These are phyloP conservation scores for Halotydeus destructor DNA, from an alignment of 1,140 invertebrate genomes.

Conservation along the genomic window DNA sequence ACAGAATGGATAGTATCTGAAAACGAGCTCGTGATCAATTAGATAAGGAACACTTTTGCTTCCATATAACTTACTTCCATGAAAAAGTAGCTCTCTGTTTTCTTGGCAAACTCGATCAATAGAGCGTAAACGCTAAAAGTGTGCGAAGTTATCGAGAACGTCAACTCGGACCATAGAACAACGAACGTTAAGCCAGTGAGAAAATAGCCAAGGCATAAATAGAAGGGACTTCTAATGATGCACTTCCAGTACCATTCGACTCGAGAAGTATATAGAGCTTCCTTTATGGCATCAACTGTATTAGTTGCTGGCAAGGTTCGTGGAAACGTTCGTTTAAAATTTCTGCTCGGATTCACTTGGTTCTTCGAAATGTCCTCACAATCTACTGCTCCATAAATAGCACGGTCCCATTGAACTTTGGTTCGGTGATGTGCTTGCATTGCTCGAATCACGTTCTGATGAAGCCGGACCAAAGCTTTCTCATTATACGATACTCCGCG, in stretches of 20 bases:
- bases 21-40: too few species aligned
- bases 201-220: slow-evolving; percentile 45
- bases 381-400: slow-evolving; percentile 45
- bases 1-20: slow-evolving; percentile 58
- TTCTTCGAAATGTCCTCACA: slow-evolving; percentile 74
- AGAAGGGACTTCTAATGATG: slow-evolving; percentile 45
- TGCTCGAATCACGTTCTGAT: slow-evolving; percentile 50
- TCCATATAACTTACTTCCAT: slow-evolving; percentile 78
- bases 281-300: slow-evolving; percentile 36
- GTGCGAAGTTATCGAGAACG: slow-evolving; percentile 61
- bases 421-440: slow-evolving; percentile 68
- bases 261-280: slow-evolving; percentile 7
- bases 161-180: slow-evolving; percentile 95
- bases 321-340: slow-evolving; percentile 55
- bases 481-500: slow-evolving; percentile 1
- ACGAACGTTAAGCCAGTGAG: slow-evolving; percentile 57
- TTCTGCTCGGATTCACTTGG: slow-evolving; percentile 43
- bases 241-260: slow-evolving; percentile 89
- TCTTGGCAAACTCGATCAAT: slow-evolving; percentile 57
- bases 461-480: slow-evolving; percentile 9
- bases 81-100: slow-evolving; percentile 71
- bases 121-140: slow-evolving; percentile 85
- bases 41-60: too few species aligned
- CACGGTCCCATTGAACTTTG: slow-evolving; percentile 72
- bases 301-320: slow-evolving; percentile 32